Conservation (phyloP, 2,797 vertebrate species). For the Pogoniulus pusillus region DNA sequence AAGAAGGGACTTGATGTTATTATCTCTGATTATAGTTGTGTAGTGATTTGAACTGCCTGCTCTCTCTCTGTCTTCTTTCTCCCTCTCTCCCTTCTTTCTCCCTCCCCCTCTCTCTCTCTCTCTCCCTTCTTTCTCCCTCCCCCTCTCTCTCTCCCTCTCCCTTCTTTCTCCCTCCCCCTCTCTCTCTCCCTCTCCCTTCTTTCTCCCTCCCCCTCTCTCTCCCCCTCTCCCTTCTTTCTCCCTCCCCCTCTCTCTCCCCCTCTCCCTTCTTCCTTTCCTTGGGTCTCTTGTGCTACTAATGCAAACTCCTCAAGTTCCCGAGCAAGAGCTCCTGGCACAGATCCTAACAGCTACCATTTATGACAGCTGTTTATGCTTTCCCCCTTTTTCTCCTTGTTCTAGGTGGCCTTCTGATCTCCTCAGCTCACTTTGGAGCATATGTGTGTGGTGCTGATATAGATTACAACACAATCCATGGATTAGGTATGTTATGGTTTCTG, state of each 20-base stretch:
- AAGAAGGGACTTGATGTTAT: background rate
- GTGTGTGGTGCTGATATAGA: constrained; percentile 96
- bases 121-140: too few relatives aligned
- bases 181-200: too few relatives aligned
- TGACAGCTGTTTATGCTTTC: background rate
- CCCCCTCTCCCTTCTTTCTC: too few relatives aligned
- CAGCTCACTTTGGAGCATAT: constrained; percentile 94
- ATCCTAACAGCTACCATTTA: background rate
- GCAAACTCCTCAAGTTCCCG: background rate
- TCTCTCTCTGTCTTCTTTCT: background rate
- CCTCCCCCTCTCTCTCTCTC: too few relatives aligned
- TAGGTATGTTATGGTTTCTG: constrained; percentile 79
- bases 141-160: too few relatives aligned
- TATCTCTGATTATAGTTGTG: background rate
- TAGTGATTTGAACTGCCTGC: background rate
- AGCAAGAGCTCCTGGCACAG: background rate
- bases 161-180: too few relatives aligned
- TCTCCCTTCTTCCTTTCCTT: too few relatives aligned
- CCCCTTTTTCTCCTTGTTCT: background rate
- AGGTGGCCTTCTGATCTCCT: constrained; percentile 95
- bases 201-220: too few relatives aligned
- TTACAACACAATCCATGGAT: constrained; percentile 95
- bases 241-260: too few relatives aligned
- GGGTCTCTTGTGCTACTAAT: background rate
- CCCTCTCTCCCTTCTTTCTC: too few relatives aligned